These are phyloP conservation scores for Anniella stebbinsi DNA, from an alignment of 2,797 vertebrate genomes.

Conservation along the genomic window DNA sequence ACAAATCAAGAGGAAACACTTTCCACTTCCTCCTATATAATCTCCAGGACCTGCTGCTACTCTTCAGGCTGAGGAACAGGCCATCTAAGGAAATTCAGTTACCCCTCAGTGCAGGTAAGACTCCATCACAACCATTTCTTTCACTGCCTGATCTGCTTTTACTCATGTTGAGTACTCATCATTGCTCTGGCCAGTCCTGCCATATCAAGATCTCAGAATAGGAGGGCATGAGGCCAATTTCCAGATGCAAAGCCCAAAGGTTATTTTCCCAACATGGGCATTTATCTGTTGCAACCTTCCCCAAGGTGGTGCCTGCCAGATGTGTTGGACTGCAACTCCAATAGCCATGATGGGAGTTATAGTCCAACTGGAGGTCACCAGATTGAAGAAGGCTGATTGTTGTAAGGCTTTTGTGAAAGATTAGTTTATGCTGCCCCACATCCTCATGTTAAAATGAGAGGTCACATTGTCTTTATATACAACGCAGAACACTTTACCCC, in stretches of 20 bases:
- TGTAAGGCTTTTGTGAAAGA: not conserved
- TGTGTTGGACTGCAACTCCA: too few relatives aligned
- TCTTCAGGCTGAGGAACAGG: not conserved
- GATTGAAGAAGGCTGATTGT: too few relatives aligned
- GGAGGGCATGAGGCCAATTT: not conserved
- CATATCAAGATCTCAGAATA: not conserved
- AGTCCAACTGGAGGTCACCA: too few relatives aligned
- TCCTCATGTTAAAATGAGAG: not conserved
- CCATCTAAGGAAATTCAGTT: not conserved
- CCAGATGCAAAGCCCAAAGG: constrained; percentile 6
- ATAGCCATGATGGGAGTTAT: too few relatives aligned
- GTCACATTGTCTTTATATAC: not conserved
- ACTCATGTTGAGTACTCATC: not conserved
- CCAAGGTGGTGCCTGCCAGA: too few relatives aligned
- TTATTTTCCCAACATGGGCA: not conserved
- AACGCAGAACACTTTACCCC: not conserved
- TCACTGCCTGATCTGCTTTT: not conserved
- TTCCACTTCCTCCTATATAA: not conserved
- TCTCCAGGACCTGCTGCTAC: not conserved
- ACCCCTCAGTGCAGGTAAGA: not conserved
- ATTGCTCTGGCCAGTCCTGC: not conserved
- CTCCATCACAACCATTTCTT: not conserved
- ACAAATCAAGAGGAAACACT: not conserved
- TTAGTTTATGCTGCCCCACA: not conserved
- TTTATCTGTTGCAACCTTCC: rapidly evolving